Conservation (phyloP, 2,888 invertebrate species). For the Mantis religiosa region DNA sequence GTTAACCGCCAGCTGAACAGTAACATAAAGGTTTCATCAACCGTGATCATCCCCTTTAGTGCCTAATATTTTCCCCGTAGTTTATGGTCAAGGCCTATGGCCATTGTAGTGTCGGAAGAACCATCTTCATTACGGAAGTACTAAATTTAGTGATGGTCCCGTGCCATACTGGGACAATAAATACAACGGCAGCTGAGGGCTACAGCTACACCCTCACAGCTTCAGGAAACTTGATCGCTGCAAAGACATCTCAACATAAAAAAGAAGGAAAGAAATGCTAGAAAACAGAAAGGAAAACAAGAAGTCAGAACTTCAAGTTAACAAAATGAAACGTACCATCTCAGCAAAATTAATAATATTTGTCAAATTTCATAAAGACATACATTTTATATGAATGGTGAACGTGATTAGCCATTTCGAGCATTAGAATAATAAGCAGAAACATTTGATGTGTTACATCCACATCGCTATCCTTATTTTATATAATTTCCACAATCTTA, state of each 20-base stretch:
- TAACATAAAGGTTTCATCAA: background rate
- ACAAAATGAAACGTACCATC: too few relatives aligned
- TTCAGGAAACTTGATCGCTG: background rate
- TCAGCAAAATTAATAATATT: too few relatives aligned
- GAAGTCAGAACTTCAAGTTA: too few relatives aligned
- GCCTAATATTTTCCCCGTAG: background rate
- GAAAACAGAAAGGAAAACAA: background rate
- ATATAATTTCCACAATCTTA: too few relatives aligned
- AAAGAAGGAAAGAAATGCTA: background rate
- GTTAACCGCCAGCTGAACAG: background rate
- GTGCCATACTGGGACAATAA: background rate
- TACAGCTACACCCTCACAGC: too few relatives aligned
- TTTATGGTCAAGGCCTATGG: background rate
- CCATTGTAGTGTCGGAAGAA: background rate
- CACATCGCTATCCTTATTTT: too few relatives aligned
- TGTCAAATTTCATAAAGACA: too few relatives aligned
- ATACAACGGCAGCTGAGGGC: background rate
- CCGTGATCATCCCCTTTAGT: background rate
- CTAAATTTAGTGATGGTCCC: background rate
- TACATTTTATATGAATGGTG: too few relatives aligned
- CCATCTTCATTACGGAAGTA: background rate
- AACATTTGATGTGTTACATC: too few relatives aligned
- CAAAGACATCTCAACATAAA: background rate
- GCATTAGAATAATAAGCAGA: too few relatives aligned
- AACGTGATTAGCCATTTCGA: too few relatives aligned